Evolutionary conservation across 1,140 invertebrate species (phyloP).

Genomic region (Camponotus pennsylvanicus): DNA sequence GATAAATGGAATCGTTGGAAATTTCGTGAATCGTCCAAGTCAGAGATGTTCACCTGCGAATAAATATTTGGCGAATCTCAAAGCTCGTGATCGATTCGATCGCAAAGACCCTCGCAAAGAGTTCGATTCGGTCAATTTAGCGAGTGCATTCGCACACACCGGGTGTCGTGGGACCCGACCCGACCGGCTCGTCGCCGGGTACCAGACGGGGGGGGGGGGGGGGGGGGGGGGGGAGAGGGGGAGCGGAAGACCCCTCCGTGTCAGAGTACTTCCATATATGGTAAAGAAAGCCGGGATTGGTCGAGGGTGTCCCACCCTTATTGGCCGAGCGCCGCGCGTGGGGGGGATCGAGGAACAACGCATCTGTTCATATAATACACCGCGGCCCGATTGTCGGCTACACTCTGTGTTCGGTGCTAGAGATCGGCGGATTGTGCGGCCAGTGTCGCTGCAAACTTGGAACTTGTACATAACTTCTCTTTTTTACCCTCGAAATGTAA

Average conservation of each 20-base stretch:
- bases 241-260: conserved; percentile 73
- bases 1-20: background rate
- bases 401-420: conserved; percentile 83
- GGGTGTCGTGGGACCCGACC: conserved; percentile 63
- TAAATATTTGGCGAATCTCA: background rate
- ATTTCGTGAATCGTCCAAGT: background rate
- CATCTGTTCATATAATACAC: conserved; percentile 83
- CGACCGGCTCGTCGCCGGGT: conserved; percentile 33
- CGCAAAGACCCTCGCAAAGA: background rate
- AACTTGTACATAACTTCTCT: conserved; percentile 80
- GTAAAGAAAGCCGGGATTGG: conserved; percentile 87
- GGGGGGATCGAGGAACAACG: conserved; percentile 76
- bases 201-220: background rate
- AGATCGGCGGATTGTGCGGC: conserved; percentile 70
- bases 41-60: background rate
- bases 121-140: conserved; percentile 64
- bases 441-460: conserved; percentile 65
- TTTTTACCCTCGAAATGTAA: conserved; percentile 81
- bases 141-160: conserved; percentile 59
- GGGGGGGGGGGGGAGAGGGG: conserved; percentile 23
- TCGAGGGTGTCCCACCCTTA: conserved; percentile 82
- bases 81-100: background rate
- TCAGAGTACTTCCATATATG: conserved; percentile 86
- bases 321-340: conserved; percentile 76
- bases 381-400: conserved; percentile 77